These are phyloP conservation scores for Eucriotettix oculatus DNA, from an alignment of 2,888 invertebrate species.

Conservation along the genomic window DNA sequence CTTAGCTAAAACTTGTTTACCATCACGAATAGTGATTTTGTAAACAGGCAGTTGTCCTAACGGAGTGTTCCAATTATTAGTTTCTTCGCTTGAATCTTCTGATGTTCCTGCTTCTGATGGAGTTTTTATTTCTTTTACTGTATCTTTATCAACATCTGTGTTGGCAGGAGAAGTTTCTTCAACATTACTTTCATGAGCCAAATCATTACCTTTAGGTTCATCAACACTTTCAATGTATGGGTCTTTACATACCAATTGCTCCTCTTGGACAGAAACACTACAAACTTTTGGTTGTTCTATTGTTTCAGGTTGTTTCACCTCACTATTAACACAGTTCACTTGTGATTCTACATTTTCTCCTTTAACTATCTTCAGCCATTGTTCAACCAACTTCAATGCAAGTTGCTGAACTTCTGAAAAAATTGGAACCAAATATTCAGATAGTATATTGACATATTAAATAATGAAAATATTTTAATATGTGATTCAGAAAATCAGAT, in stretches of 20 bases:
- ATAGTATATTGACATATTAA: too few species aligned
- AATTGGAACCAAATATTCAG: too few species aligned
- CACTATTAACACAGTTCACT: not conserved
- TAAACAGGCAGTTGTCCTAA: conserved; percentile 24
- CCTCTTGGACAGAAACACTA: not conserved
- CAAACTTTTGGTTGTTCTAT: not conserved
- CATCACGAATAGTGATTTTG: conserved; percentile 55
- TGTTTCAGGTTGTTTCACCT: not conserved
- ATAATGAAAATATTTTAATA: too few species aligned
- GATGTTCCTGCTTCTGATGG: conserved; percentile 4
- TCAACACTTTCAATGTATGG: not conserved
- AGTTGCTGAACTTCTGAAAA: conserved; percentile 58
- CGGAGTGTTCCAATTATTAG: conserved; percentile 5
- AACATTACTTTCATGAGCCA: not conserved
- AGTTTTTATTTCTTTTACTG: not conserved
- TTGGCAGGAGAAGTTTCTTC: not conserved
- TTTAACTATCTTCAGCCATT: conserved; percentile 81
- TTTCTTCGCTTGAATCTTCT: conserved; percentile 7
- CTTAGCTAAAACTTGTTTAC: conserved; percentile 50
- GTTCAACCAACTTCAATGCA: conserved; percentile 68
- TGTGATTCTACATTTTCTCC: conserved; percentile 31
- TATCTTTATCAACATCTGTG: not conserved
- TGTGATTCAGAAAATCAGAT: too few species aligned
- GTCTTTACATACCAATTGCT: not conserved
- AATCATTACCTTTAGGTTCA: not conserved